A percentile compares a stretch with the other conserved stretches of the same genome.
phyloP scores from a whole-genome alignment of 2,113 vertebrate genomes.

The Rhombomys opimus region DNA sequence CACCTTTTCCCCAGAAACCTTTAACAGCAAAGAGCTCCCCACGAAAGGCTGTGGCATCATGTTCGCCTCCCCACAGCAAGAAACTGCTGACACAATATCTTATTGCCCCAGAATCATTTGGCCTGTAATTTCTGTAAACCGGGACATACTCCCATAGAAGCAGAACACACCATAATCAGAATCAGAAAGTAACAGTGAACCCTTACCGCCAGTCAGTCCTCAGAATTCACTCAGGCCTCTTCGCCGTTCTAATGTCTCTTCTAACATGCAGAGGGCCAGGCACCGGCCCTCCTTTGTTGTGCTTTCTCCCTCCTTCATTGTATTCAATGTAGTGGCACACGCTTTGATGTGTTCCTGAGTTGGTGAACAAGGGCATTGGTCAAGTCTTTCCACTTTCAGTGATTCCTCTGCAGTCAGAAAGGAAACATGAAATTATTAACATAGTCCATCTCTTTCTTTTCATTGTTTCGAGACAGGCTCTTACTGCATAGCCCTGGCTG shows the following conservation, averaged over 20 bases:
- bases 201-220: neutral
- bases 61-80: neutral
- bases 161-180: neutral
- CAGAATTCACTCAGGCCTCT: neutral
- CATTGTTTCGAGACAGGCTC: neutral
- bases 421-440: neutral
- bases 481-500: neutral
- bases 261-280: neutral
- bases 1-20: neutral
- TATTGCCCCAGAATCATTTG: neutral
- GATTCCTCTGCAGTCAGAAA: neutral
- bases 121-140: neutral
- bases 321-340: neutral
- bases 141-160: neutral
- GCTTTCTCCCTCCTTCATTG: neutral
- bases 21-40: neutral
- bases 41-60: neutral
- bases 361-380: neutral
- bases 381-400: neutral
- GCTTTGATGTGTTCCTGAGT: neutral
- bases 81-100: neutral
- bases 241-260: neutral
- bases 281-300: neutral
- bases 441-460: neutral
- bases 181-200: neutral